These are phyloP conservation scores for Bergia puertoricense DNA, from an alignment of 92 coral and sea anemone species.

Conservation along the genomic window DNA sequence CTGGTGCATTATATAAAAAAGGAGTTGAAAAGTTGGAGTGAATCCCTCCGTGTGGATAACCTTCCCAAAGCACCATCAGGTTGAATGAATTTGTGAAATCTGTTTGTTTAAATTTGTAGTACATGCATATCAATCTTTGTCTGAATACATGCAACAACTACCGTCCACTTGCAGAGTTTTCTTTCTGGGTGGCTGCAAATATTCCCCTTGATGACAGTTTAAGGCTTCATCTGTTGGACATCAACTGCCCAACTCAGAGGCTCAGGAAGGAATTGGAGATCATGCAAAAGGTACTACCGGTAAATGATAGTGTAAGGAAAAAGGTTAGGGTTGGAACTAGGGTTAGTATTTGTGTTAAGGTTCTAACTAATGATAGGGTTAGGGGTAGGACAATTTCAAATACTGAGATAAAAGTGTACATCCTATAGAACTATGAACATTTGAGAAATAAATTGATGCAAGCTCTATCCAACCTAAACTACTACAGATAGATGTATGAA, in stretches of 20 bases:
- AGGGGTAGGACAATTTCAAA: too few relatives aligned
- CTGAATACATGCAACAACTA: neutral
- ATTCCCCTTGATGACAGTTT: slow-evolving; percentile 87
- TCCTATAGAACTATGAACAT: too few relatives aligned
- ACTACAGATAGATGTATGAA: too few relatives aligned
- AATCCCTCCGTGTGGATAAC: slow-evolving; percentile 76
- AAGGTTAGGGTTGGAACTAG: too few relatives aligned
- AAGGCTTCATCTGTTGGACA: slow-evolving; percentile 72
- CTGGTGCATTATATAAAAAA: slow-evolving; percentile 77
- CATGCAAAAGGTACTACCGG: slow-evolving; percentile 74
- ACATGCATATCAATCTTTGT: neutral
- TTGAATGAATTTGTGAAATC: slow-evolving; percentile 4
- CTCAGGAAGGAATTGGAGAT: slow-evolving; percentile 87
- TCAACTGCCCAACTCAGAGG: slow-evolving; percentile 89
- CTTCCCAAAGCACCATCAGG: slow-evolving; percentile 85
- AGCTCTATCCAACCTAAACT: too few relatives aligned
- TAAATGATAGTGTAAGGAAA: too few relatives aligned
- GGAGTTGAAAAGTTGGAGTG: slow-evolving; percentile 90
- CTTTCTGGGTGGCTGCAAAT: slow-evolving; percentile 96
- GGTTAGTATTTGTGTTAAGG: too few relatives aligned
- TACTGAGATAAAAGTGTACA: too few relatives aligned
- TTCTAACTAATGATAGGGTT: too few relatives aligned
- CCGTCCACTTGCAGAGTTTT: slow-evolving; percentile 64
- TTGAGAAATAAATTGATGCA: too few relatives aligned
- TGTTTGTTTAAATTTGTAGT: neutral